A percentile compares a stretch with the other conserved stretches of the same genome.
These are phyloP conservation scores for Apogon talboti DNA, from an alignment of 2,797 vertebrate species.

Conservation along the genomic window DNA sequence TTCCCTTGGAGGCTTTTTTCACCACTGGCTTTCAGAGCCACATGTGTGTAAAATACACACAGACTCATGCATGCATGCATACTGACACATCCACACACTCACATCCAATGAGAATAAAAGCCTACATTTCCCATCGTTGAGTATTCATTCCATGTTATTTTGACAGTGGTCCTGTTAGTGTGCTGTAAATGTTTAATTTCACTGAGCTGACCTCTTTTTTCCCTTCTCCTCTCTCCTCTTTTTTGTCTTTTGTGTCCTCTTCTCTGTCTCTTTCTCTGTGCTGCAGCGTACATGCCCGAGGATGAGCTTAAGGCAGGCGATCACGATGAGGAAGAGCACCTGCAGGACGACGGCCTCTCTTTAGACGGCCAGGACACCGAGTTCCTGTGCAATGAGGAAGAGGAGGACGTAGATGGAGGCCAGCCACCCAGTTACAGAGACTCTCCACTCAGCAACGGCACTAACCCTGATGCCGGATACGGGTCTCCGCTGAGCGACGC, in stretches of 20 bases:
- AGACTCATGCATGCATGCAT: conserved; percentile 68
- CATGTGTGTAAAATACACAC: conserved; percentile 76
- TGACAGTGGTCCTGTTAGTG: conserved; percentile 73
- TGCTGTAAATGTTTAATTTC: conserved; percentile 80
- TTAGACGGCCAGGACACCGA: conserved; percentile 93
- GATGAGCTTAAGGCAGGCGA: conserved; percentile 95
- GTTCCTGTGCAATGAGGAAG: conserved; percentile 89
- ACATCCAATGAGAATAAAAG: conserved; percentile 69
- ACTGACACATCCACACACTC: conserved; percentile 51
- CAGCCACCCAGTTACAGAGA: conserved; percentile 94
- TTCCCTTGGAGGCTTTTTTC: conserved; percentile 81
- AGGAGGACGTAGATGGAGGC: conserved; percentile 90
- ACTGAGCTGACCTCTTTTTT: conserved; percentile 73
- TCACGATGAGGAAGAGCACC: conserved; percentile 89
- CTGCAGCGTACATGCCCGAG: conserved; percentile 96
- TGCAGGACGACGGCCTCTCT: conserved; percentile 93
- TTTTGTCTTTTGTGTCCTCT: conserved; percentile 52
- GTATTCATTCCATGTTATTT: conserved; percentile 75
- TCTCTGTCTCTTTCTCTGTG: conserved; percentile 80
- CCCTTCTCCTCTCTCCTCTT: conserved; percentile 57
- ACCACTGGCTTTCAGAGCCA: conserved; percentile 77
- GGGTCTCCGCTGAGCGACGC: conserved; percentile 96
- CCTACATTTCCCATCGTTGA: conserved; percentile 67
- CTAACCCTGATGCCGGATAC: conserved; percentile 95
- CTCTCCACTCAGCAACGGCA: conserved; percentile 96